Evolutionary conservation across 2,888 invertebrate species (phyloP), one percentile per base, ranked within the genome.

Genomic region (Junonia oenone): DNA sequence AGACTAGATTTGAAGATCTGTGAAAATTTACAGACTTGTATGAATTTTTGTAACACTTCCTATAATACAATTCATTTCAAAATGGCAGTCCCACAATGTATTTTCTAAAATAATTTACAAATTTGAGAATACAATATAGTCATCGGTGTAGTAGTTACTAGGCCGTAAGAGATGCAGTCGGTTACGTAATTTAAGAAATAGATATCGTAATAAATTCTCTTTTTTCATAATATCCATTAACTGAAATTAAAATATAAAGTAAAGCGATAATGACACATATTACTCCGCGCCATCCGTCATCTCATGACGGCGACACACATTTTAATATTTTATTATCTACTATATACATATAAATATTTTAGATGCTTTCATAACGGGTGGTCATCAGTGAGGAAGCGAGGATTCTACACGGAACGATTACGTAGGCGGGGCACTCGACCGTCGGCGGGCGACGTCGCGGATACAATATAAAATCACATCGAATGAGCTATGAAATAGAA

Each of bases 1-100:
- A 87, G 87, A 87, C 85, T 87, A 87, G 86, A 83, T 75, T 77
- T 69, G 72, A 78, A 81, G 75, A 73, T 76, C 73, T 73, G 71
- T 68, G 75, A 75, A 78, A 78, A 72, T 71, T 73, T 68, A 73
- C 62, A 78, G 76, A 75, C 69, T 67, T 68, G 71, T 45, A 46
- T 46, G 56, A 48, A 33, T 67, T 64, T 74, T 64, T 63, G 62
- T 71, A 68, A 68, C 77, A 70, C 71, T 71, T 71, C 68, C 70
- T 68, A 72, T 72, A 75, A 73, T 59, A 62, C 58, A 58, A 73
- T 40, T 78, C 69, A 73, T 69, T 69, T 75, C 72, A 65, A 61
- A 76, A 75, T 73, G 76, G 81, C 78, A 76, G 77, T 74, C 71
- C 68, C 65, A 73, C 69, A 69, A 67, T 66, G 66, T 65, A 63